Base-by-base conservation (phyloP, 2,113 vertebrate species). In the Blennius ocellaris region DNA sequence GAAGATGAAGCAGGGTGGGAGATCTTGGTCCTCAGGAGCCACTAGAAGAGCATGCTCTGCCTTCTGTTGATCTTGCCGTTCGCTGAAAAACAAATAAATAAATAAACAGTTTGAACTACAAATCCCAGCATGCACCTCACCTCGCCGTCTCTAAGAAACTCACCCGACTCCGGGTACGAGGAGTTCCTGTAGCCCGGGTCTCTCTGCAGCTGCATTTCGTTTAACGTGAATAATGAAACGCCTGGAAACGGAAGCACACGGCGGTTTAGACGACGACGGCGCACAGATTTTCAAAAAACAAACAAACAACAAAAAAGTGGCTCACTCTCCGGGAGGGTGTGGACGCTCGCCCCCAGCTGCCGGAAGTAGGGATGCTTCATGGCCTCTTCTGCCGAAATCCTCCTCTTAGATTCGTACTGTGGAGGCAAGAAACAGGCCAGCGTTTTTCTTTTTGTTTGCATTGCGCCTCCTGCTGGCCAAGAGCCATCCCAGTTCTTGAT, bases 1-100 rank as follows among this genome's bases (percentile, higher is more conserved):
- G 75, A 60, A 38, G 69, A 69, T 51, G 66, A 73, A 16, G 63
- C 11, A n/a, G 54, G 69, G n/a, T 30, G 45, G 55, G 37, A 5
- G 11, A 54, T 47, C 21, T 0, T 74, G 73, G 39, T 80, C 79
- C 61, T 70, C 70, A 56, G 58, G 52, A 51, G 41, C 59, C 41
- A 48, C 89, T 96, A 99, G 92, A 99, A 99, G 87, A 99, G 96
- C 98, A 99, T 99, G 94, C 98, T 99, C 93, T 99, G 98, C 94
- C 98, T 96, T 94, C 98, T 96, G 96, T 96, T 99, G 75, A 92
- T 88, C 94, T 98, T 99, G 89, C 95, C 91, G 80, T 98, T 96
- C 74, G 95, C 98, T 99, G 85, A 74, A 93, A 92, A 57, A 47
- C 62, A 21, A 7, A 52, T 6, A 16, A n/a, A n/a, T n/a, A n/a